Base-by-base conservation (phyloP, 2,113 vertebrate genomes). In the Dipodomys stephensi region DNA sequence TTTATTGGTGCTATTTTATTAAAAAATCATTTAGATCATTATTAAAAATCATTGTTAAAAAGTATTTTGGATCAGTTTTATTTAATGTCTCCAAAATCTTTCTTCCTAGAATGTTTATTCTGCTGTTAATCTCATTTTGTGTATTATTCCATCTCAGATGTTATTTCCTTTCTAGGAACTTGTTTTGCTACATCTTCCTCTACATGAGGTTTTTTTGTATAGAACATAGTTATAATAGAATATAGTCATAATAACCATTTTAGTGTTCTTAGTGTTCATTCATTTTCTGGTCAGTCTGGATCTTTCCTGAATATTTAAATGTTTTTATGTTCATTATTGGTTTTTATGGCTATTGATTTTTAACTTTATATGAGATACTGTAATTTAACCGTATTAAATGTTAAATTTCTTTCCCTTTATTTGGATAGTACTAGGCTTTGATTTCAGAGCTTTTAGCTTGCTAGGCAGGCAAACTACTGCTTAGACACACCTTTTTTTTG, bases 231-330 rank as follows among this genome's bases (percentile, higher is more conserved):
- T 39, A 4, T 39, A 73, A 62, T 74, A 11, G 22, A 73, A 90
- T 77, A 39, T 67, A 65, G 35, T 22, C 57, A 19, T 19, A 57
- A 72, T 86, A 67, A 57, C 23, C 32, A 1, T 65, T 88, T 88
- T 88, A 76, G 93, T 57, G 64, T 71, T 27, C 39, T 87, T 80
- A 49, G 49, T 35, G 71, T 22, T 89, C 35, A 77, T 83, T 83
- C 13, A 92, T 12, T 19, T 35, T 39, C 32, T 69, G 7, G 32
- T 49, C 16, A 28, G 67, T 64, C 49, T 49, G 49, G 49, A 49
- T 49, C 49, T 49, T 49, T 49, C 78, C 35, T 22, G n/a, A 71
- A n/a, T 77, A 49, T 49, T 10, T 49, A 12, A 49, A 49, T 72
- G 19, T 35, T 84, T 69, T 7, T 57, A 60, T 57, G n/a, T 72